phyloP scores from a whole-genome alignment of 2,888 invertebrate species.

The Drosophila lutescens region DNA sequence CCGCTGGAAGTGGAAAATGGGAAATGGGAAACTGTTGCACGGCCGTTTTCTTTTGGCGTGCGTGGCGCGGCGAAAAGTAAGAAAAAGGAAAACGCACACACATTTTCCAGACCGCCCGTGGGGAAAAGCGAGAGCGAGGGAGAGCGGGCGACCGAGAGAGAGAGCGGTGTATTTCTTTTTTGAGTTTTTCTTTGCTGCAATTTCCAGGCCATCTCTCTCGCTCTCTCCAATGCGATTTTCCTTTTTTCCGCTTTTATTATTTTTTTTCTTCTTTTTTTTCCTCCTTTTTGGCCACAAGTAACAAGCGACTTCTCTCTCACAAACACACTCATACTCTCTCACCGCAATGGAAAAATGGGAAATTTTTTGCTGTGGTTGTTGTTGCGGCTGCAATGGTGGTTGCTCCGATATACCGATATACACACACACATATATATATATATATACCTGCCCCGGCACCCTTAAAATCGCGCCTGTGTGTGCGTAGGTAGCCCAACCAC shows the following conservation, averaged over 20 bases:
- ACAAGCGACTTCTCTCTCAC: conserved; percentile 29
- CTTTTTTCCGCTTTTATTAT: conserved; percentile 38
- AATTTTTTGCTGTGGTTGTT: conserved; percentile 83
- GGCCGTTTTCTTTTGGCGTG: conserved; percentile 34
- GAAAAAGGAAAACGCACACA: conserved; percentile 23
- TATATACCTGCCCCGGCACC: conserved; percentile 31
- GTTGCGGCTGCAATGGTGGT: conserved; percentile 84
- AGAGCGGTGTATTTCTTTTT: conserved; percentile 28
- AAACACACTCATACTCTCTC: conserved; percentile 45
- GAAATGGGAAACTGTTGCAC: conserved; percentile 38
- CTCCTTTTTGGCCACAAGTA: conserved; percentile 67
- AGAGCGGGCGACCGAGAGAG: neutral
- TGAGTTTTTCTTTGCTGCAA: conserved; percentile 35
- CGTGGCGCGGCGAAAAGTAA: conserved; percentile 18
- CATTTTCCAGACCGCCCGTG: conserved; percentile 57
- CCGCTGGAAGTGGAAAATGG: conserved; percentile 38
- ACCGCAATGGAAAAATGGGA: conserved; percentile 84
- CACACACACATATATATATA: neutral
- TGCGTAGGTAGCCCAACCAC: conserved; percentile 76
- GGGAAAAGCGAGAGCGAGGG: conserved; percentile 11
- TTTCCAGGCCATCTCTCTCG: conserved; percentile 44
- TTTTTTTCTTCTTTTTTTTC: conserved; percentile 52
- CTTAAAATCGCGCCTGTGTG: conserved; percentile 34
- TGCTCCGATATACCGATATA: conserved; percentile 74
- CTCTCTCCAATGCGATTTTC: conserved; percentile 64